These are phyloP conservation scores for Nycticryphes semicollaris DNA, from an alignment of 2,113 vertebrate genomes.

Conservation along the genomic window DNA sequence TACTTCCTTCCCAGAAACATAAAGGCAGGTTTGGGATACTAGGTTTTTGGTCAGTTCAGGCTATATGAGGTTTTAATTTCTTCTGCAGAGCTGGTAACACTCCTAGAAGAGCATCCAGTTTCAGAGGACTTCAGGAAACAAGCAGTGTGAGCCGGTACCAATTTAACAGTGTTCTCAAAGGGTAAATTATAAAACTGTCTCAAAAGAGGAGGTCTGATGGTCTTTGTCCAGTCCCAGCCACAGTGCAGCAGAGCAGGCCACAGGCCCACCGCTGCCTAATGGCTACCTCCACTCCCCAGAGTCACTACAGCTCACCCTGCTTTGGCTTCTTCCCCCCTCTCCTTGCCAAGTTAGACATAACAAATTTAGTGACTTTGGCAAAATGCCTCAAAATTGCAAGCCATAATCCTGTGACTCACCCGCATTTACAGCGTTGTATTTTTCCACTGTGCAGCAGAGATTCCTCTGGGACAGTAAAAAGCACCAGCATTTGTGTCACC, in stretches of 20 bases:
- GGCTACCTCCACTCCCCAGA: not conserved
- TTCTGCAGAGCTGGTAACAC: not conserved
- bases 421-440: not conserved
- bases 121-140: not conserved
- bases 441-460: not conserved
- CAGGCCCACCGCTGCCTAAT: not conserved
- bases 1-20: not conserved
- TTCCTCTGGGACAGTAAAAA: not conserved
- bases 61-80: not conserved
- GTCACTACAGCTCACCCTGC: not conserved
- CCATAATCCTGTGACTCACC: constrained; percentile 49
- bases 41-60: not conserved
- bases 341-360: not conserved
- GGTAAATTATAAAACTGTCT: not conserved
- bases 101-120: not conserved
- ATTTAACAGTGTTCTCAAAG: not conserved
- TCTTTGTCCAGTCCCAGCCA: not conserved
- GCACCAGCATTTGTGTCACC: not conserved
- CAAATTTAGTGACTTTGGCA: constrained; percentile 23
- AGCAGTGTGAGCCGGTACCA: not conserved
- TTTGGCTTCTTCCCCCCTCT: not conserved
- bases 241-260: not conserved
- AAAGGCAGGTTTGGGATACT: not conserved
- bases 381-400: constrained; percentile 3
- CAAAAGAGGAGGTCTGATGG: not conserved